Evolutionary conservation across 2,797 vertebrate genomes (phyloP).

Genomic region (Hydrocynus forskahlii): DNA sequence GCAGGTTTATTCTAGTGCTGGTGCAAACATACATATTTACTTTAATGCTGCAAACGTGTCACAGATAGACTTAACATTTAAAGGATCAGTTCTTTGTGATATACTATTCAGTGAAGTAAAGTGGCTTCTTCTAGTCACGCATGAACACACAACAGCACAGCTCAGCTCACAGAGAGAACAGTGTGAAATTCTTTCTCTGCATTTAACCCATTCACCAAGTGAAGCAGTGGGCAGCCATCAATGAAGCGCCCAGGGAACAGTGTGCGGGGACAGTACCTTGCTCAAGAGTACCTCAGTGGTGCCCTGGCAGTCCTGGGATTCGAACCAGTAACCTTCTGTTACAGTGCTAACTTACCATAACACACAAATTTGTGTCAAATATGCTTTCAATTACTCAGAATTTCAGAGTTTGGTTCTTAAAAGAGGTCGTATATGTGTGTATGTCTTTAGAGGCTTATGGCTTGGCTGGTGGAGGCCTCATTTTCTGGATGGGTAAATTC

Average conservation of each 20-base stretch:
- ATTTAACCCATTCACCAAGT: too few species aligned
- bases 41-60: neutral
- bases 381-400: neutral
- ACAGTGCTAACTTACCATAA: neutral
- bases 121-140: too few species aligned
- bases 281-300: too few species aligned
- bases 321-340: neutral
- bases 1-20: slow-evolving; percentile 33
- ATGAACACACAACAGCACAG: too few species aligned
- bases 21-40: neutral
- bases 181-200: too few species aligned
- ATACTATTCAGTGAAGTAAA: neutral
- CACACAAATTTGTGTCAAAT: neutral
- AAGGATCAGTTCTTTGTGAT: neutral
- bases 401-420: too few species aligned
- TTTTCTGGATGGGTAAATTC: neutral
- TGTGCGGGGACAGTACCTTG: too few species aligned
- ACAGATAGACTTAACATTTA: neutral
- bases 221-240: too few species aligned
- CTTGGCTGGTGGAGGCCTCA: neutral
- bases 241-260: too few species aligned
- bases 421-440: neutral
- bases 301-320: too few species aligned
- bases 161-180: too few species aligned
- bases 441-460: neutral